Base-by-base conservation (phyloP, 2,888 invertebrate genomes). In the Xylocampa areola region DNA sequence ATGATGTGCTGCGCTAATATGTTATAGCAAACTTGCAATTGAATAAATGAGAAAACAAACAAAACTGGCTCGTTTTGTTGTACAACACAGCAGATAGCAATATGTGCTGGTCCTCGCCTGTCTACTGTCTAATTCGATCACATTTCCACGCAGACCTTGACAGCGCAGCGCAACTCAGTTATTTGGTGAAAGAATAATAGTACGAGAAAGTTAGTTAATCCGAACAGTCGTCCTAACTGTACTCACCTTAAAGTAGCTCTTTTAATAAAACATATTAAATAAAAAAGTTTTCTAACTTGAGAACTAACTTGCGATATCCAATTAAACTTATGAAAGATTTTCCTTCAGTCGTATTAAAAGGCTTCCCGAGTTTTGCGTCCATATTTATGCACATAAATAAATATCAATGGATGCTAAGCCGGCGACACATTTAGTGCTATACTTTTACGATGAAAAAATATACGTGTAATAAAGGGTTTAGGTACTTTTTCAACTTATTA, bases 311-410 rank as follows among this genome's bases (percentile, higher is more conserved):
- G 41, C 30, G 17, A 47, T 64, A 69, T 49, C 60, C 51, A 73
- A 73, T 65, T 73, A 69, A 73, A 68, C 53, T 58, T 52, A 13
- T n/a, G 21, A 35, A 54, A 55, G 43, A 54, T 61, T 48, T 69
- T 52, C 50, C 21, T 53, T 59, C 50, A 51, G 14, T 50, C 16
- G 29, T 35, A 27, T 33, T 36, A 52, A 60, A 63, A 53, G 52
- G 33, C 49, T 59, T 55, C 7, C 21, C 6, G 11, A 45, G 32
- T 32, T 47, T 30, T n/a, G 21, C 40, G 44, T 50, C 29, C 51
- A 60, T 49, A 49, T 50, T 68, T 23, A 63, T 52, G 33, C 37
- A 73, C 47, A 48, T 50, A 50, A 52, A 54, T 64, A 68, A 53
- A 51, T 51, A 57, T 68, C 43, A 53, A 50, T 10, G 17, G 25